Conservation (phyloP, 2,797 vertebrate species). For the Sebastes cheni region DNA sequence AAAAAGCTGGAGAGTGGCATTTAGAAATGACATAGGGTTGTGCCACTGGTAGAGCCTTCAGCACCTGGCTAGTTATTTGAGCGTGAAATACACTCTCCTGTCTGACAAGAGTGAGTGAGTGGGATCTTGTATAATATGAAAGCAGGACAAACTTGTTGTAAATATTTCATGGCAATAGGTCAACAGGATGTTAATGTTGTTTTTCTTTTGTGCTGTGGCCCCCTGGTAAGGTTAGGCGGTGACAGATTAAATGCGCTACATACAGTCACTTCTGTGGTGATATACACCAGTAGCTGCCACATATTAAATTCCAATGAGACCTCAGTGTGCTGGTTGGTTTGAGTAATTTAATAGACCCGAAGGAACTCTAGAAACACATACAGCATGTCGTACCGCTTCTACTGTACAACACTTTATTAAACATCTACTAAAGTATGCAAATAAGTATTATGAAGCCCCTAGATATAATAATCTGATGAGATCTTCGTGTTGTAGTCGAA, state of each 20-base stretch:
- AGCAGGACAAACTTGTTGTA: constrained; percentile 36
- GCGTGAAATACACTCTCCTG: constrained; percentile 24
- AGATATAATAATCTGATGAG: constrained; percentile 40
- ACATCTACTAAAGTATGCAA: constrained; percentile 49
- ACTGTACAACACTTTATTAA: constrained; percentile 37
- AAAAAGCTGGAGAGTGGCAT: constrained; percentile 65
- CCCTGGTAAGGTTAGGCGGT: constrained; percentile 33
- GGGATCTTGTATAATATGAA: constrained; percentile 29
- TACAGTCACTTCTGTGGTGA: constrained; percentile 22
- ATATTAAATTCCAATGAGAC: constrained; percentile 35
- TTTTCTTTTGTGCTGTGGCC: constrained; percentile 48
- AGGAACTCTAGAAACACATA: constrained; percentile 14
- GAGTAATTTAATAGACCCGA: constrained; percentile 17
- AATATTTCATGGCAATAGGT: constrained; percentile 76
- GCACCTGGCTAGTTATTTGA: constrained; percentile 55
- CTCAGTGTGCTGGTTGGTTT: constrained; percentile 24
- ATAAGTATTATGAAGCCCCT: constrained; percentile 31
- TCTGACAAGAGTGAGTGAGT: constrained; percentile 43
- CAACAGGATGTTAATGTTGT: constrained; percentile 70
- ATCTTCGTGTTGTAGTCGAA: constrained; percentile 38
- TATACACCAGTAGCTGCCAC: constrained; percentile 27
- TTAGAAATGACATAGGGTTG: constrained; percentile 67
- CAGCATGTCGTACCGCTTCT: constrained; percentile 1
- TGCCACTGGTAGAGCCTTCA: constrained; percentile 47
- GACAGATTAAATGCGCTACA: constrained; percentile 53